These are phyloP conservation scores for Tenthredo scrophulariae DNA, from an alignment of 2,888 invertebrate species.

Conservation along the genomic window DNA sequence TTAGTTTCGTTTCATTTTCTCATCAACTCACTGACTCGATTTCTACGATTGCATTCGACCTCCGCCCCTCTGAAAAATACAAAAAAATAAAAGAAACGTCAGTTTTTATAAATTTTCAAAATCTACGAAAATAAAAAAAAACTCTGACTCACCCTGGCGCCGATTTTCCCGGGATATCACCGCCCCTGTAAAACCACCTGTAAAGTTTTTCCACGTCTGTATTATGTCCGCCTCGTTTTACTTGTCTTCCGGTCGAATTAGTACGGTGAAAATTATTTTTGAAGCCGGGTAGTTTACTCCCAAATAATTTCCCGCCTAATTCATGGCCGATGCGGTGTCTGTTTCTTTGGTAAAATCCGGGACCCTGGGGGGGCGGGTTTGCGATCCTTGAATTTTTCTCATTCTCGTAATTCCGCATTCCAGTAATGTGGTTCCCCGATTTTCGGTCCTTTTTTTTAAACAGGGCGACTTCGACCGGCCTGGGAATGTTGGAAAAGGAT, in stretches of 20 bases:
- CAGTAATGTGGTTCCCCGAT: background rate
- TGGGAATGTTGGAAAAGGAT: slow-evolving; percentile 1
- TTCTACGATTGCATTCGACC: background rate
- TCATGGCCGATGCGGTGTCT: background rate
- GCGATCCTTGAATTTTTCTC: background rate
- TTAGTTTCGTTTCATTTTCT: no score
- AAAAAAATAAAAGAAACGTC: background rate
- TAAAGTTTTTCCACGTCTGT: slow-evolving; percentile 58
- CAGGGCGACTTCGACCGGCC: background rate
- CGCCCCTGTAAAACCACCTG: slow-evolving; percentile 60
- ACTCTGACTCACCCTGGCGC: background rate
- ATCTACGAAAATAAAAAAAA: background rate
- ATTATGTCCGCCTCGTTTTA: slow-evolving; percentile 59
- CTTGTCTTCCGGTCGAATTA: background rate
- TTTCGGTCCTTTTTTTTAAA: background rate
- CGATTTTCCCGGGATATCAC: background rate
- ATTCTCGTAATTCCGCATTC: background rate
- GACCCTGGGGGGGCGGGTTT: background rate
- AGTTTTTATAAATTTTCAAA: background rate
- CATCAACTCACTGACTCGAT: background rate
- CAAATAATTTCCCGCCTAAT: background rate
- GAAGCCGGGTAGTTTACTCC: background rate
- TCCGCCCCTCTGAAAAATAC: background rate
- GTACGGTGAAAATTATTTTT: background rate
- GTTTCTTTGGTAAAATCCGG: background rate